Percentiles rank a stretch among this genome's conserved stretches.
phyloP scores from a whole-genome alignment of 2,113 vertebrate genomes.

The Eidolon helvum region DNA sequence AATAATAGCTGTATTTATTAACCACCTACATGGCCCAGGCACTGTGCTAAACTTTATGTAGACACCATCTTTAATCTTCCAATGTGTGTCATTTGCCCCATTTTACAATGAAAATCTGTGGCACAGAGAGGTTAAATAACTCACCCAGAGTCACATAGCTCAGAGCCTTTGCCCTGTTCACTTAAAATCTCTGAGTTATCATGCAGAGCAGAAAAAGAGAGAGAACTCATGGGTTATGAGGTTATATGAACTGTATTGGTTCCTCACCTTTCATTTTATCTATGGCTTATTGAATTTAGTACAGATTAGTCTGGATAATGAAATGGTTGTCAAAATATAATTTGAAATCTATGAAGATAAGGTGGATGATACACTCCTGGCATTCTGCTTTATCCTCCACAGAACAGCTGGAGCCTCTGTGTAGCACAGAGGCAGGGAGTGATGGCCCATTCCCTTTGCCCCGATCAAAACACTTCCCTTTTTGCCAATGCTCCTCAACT shows the following conservation, averaged over 20 bases:
- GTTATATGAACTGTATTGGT: background rate
- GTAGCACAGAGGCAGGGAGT: background rate
- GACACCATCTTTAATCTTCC: background rate
- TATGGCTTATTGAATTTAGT: slow-evolving; percentile 15
- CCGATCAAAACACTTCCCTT: background rate
- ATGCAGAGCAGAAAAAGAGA: background rate
- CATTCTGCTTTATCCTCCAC: background rate
- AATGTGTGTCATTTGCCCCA: background rate
- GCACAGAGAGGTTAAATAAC: background rate
- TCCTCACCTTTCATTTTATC: background rate
- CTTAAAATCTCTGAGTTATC: background rate
- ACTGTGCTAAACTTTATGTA: background rate
- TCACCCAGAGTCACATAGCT: background rate
- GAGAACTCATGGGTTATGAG: background rate
- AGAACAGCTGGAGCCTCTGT: background rate
- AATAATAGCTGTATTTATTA: background rate
- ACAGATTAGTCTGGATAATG: slow-evolving; percentile 35
- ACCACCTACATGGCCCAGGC: background rate
- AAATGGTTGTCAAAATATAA: slow-evolving; percentile 39
- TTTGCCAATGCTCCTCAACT: fast-evolving
- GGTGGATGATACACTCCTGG: background rate
- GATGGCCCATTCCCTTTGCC: background rate
- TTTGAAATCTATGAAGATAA: slow-evolving; percentile 29
- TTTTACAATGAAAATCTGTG: background rate
- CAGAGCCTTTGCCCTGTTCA: background rate